Evolutionary conservation across 23 tunicate species (phyloP).

Genomic region (Botrylloides violaceus): DNA sequence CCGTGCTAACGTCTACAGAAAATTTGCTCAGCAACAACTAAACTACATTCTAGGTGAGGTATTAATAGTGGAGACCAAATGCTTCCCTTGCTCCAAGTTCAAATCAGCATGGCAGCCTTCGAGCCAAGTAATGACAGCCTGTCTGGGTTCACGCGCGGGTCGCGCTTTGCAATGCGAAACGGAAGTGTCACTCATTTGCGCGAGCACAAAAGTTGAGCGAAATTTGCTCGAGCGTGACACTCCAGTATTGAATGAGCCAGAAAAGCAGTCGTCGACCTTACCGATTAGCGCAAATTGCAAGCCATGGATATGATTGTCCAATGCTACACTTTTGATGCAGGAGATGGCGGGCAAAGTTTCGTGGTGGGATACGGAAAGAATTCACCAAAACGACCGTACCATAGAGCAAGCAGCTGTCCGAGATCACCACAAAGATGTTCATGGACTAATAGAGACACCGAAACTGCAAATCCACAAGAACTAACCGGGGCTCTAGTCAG

Average conservation of each 20-base stretch:
- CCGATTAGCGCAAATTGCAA: neutral
- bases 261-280: no score
- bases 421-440: conserved; percentile 65
- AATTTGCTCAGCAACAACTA: conserved; percentile 70
- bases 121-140: no score
- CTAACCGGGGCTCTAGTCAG: conserved; percentile 82
- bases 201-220: no score
- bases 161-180: no score
- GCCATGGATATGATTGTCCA: neutral
- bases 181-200: no score
- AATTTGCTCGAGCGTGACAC: no score
- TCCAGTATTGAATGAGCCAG: no score
- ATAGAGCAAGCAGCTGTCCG: conserved; percentile 92
- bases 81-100: neutral
- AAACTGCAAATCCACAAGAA: conserved; percentile 61
- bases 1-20: conserved; percentile 35
- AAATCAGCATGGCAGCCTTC: no score
- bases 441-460: conserved; percentile 45
- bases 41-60: conserved; percentile 68
- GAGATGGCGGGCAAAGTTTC: conserved; percentile 84
- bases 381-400: conserved; percentile 73
- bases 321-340: conserved; percentile 11
- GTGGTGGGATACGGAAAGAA: conserved; percentile 90
- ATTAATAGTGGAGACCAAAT: neutral
- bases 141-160: no score